Conservation (phyloP, 2,113 vertebrate genomes). For the Ictalurus punctatus region DNA sequence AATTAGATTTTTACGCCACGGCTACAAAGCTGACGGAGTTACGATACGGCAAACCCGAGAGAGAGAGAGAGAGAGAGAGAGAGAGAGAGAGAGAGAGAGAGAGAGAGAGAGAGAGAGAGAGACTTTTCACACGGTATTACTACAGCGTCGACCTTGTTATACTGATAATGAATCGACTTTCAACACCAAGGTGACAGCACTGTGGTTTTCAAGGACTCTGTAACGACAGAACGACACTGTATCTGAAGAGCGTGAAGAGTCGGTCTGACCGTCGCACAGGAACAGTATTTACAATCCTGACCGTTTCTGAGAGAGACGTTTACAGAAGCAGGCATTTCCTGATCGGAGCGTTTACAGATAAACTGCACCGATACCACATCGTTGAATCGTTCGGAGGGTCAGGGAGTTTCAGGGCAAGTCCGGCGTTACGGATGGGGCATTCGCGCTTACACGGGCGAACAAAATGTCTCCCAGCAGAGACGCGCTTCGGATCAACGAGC, state of each 20-base stretch:
- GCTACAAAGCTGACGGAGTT: conserved; percentile 24
- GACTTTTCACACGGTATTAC: background rate
- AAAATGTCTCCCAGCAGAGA: background rate
- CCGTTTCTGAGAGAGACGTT: background rate
- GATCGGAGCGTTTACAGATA: background rate
- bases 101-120: background rate
- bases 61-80: background rate
- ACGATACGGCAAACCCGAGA: background rate
- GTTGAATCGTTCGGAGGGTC: background rate
- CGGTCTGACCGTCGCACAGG: background rate
- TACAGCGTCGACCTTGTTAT: background rate
- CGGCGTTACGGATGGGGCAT: background rate
- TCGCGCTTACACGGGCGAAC: background rate
- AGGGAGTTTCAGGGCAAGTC: background rate
- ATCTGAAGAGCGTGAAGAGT: background rate
- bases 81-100: background rate
- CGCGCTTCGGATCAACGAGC: too few relatives aligned
- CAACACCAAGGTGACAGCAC: background rate
- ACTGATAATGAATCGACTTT: background rate
- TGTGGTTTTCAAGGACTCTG: background rate
- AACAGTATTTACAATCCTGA: background rate
- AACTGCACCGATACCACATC: background rate
- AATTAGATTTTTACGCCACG: conserved; percentile 12
- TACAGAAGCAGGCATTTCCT: background rate
- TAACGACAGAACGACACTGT: background rate